Conservation (phyloP, 2,888 invertebrate genomes). For the Ferdinandea cuprea region DNA sequence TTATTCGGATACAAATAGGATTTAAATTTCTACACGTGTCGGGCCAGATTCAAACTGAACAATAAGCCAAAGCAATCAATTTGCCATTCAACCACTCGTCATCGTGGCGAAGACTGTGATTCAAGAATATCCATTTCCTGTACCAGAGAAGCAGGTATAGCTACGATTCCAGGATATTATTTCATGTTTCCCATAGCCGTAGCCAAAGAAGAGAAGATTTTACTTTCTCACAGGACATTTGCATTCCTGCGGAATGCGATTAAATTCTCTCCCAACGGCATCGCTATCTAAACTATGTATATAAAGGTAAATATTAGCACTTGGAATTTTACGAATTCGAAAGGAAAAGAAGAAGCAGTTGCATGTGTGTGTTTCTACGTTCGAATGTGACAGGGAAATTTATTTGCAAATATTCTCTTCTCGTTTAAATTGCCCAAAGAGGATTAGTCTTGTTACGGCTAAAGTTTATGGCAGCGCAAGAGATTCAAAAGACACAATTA, state of each 20-base stretch:
- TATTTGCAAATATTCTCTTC: neutral
- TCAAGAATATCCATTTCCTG: conserved; percentile 34
- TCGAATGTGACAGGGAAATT: neutral
- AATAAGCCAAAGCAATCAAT: conserved; percentile 45
- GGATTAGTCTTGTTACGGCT: conserved; percentile 20
- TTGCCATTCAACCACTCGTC: conserved; percentile 31
- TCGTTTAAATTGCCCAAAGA: conserved; percentile 7
- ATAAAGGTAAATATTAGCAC: conserved; percentile 28
- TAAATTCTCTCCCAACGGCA: conserved; percentile 5
- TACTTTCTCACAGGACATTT: neutral
- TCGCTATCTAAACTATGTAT: neutral
- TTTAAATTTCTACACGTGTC: conserved; percentile 26
- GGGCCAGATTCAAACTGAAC: conserved; percentile 9
- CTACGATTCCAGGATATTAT: conserved; percentile 24
- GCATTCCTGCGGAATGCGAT: conserved; percentile 9
- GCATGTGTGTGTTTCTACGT: neutral
- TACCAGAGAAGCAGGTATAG: neutral
- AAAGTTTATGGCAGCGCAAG: neutral
- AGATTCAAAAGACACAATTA: neutral
- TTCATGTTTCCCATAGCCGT: conserved; percentile 7
- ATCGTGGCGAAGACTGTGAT: conserved; percentile 6
- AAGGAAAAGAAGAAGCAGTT: neutral
- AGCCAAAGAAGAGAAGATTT: neutral
- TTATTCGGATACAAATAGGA: conserved; percentile 8
- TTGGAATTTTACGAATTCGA: conserved; percentile 40